Evolutionary conservation across 2,113 vertebrate genomes (phyloP).

Genomic region (Argyrosomus japonicus): DNA sequence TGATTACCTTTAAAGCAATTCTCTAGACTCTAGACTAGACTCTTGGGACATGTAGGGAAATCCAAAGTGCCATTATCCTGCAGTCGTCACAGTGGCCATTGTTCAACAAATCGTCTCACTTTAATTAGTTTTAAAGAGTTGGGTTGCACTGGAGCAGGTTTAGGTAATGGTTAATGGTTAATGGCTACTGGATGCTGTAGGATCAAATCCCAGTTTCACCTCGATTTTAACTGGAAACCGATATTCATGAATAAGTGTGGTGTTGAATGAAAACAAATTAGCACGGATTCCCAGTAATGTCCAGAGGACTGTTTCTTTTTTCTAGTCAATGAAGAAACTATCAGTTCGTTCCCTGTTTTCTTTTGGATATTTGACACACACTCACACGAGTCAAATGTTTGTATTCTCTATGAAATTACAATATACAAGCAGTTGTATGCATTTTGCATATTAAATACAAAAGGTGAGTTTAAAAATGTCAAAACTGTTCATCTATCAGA

Average conservation of each 20-base stretch:
- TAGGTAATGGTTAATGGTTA: too few relatives aligned
- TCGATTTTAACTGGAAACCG: not conserved
- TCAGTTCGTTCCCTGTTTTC: not conserved
- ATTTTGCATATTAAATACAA: not conserved
- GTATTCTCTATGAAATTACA: not conserved
- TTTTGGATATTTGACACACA: constrained; percentile 3
- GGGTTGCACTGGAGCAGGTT: too few relatives aligned
- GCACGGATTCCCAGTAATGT: not conserved
- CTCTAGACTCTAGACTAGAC: not conserved
- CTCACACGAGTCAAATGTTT: not conserved
- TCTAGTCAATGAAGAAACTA: too few relatives aligned
- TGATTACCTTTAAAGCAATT: too few relatives aligned
- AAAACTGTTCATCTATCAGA: not conserved
- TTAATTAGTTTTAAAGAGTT: too few relatives aligned
- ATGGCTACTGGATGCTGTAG: too few relatives aligned
- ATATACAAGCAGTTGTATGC: not conserved
- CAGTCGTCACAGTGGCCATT: not conserved
- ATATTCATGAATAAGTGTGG: not conserved
- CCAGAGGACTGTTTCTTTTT: too few relatives aligned
- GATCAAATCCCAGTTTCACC: not conserved
- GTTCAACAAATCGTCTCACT: not conserved
- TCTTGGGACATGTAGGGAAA: not conserved
- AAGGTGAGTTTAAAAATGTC: not conserved
- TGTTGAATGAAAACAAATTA: too few relatives aligned
- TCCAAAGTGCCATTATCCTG: not conserved